Evolutionary conservation across 2,113 vertebrate species (phyloP), one percentile per base, ranked within the genome.

Genomic region (Scortum barcoo): DNA sequence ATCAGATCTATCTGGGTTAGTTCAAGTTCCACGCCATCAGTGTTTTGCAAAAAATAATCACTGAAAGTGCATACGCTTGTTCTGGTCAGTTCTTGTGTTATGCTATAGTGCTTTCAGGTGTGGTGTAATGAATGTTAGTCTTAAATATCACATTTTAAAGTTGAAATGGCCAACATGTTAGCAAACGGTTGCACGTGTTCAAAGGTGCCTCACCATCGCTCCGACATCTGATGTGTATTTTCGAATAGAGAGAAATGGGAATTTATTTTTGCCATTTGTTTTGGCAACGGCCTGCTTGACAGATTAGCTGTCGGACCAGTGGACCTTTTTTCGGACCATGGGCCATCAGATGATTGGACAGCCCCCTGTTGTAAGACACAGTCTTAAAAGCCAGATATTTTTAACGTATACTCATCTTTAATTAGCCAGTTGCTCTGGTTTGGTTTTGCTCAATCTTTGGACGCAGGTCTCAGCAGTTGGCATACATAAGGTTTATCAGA

Each of bases 1-100:
- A 67, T 80, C 78, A 60, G 57, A 57, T 77, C 73, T 58, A 58
- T 86, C 71, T 58, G 5, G 51, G 56, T 77, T 58, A 44, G 46
- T 75, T 77, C 56, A 50, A 26, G 68, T 56, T 83, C 46, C 76
- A 68, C 46, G 44, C 51, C 30, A 62, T 71, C 38, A 71, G 30
- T 24, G 42, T 74, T 78, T 61, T 28, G 26, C n/a, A 12, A 51
- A 60, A 56, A 22, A 42, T n/a, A 16, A 24, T 1, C 38, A 33
- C 3, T 66, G 56, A 46, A 26, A 30, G 20, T 51, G n/a, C 26
- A 22, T 22, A 62, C 71, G 50, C 58, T 12, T 16, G 22, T 13
- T 67, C 60, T 28, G 42, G 12, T 38, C 60, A 16, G 57, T 38
- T 70, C 24, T 48, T 24, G 11, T 38, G 57, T 3, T 28, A n/a